Percentiles rank a stretch among this genome's conserved stretches.
phyloP scores from a whole-genome alignment of 1,140 invertebrate species.

The Drosophila kepulauana region DNA sequence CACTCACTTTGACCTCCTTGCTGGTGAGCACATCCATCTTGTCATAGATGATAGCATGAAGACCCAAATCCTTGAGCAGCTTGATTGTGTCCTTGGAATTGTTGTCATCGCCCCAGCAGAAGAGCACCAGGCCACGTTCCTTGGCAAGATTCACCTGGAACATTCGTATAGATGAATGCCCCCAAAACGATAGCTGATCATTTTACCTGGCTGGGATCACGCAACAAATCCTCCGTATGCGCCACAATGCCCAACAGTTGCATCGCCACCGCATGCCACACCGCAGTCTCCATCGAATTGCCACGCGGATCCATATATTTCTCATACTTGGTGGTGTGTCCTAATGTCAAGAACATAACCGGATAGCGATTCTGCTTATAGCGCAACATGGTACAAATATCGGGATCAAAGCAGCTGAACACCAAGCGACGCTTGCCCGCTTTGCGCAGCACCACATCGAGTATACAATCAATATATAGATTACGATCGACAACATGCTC shows the following conservation, averaged over 20 bases:
- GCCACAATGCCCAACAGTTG: constrained; percentile 95
- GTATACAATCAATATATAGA: constrained; percentile 92
- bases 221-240: constrained; percentile 95
- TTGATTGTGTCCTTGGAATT: constrained; percentile 95
- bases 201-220: constrained; percentile 90
- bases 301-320: constrained; percentile 94
- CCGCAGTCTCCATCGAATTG: constrained; percentile 91
- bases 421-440: constrained; percentile 92
- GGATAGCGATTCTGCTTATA: constrained; percentile 98
- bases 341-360: constrained; percentile 96
- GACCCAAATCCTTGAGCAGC: constrained; percentile 93
- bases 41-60: constrained; percentile 97
- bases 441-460: constrained; percentile 93
- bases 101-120: constrained; percentile 98
- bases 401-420: constrained; percentile 97
- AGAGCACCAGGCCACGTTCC: constrained; percentile 92
- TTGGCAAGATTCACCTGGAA: constrained; percentile 90
- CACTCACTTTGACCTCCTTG: constrained; percentile 91
- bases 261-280: constrained; percentile 91
- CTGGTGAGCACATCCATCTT: constrained; percentile 92
- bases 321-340: constrained; percentile 91
- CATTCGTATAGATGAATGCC: constrained; percentile 51
- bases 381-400: constrained; percentile 96
- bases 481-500: constrained; percentile 94
- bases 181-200: constrained; percentile 46